Evolutionary conservation across 1,140 invertebrate genomes (phyloP).

Genomic region (Delia radicum): DNA sequence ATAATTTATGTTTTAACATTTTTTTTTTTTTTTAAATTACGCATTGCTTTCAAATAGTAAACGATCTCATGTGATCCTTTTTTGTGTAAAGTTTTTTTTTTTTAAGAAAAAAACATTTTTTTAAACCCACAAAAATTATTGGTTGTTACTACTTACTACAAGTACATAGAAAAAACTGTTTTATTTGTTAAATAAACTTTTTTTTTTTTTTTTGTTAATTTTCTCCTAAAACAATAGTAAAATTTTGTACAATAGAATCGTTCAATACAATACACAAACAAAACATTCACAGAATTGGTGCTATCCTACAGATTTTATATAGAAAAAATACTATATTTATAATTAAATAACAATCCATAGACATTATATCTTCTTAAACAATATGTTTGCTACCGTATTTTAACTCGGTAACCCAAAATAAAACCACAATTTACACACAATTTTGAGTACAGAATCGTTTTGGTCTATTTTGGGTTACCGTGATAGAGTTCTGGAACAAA

Average conservation of each 20-base stretch:
- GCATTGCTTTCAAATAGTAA: constrained; percentile 19
- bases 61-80: constrained; percentile 24
- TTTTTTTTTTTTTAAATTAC: constrained; percentile 1
- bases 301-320: constrained; percentile 11
- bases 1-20: not conserved
- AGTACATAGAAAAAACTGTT: not conserved
- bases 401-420: too few species aligned
- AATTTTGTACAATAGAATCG: not conserved
- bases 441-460: too few species aligned
- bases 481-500: not conserved
- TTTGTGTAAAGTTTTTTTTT: not conserved
- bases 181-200: not conserved
- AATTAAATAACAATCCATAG: not conserved
- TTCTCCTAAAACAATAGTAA: constrained; percentile 12
- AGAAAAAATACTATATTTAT: too few species aligned
- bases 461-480: too few species aligned
- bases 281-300: constrained; percentile 15
- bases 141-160: constrained; percentile 7
- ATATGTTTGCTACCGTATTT: not conserved
- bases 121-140: constrained; percentile 9
- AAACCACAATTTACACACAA: too few species aligned
- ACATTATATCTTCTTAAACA: not conserved
- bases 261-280: not conserved
- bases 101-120: not conserved
- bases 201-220: not conserved